Conservation (phyloP, 2,113 vertebrate species). For the Sus scrofa region T2T-Sscrofa CM000812.6:25154001-25154500, state of each 20-base stretch:
- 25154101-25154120: constrained; percentile 74
- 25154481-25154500: constrained; percentile 40
- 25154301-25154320: constrained; percentile 79
- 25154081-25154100: constrained; percentile 71
- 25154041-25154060: constrained; percentile 42
- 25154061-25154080: constrained; percentile 76
- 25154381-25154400: constrained; percentile 73
- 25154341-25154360: constrained; percentile 82
- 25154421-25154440: not conserved
- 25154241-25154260: constrained; percentile 83
- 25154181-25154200: constrained; percentile 86
- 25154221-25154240: constrained; percentile 87
- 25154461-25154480: constrained; percentile 61
- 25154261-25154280: constrained; percentile 84
- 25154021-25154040: constrained; percentile 51
- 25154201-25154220: constrained; percentile 87
- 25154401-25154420: constrained; percentile 49
- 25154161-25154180: constrained; percentile 85
- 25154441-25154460: not conserved
- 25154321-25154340: constrained; percentile 78
- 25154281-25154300: constrained; percentile 85
- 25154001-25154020: not conserved
- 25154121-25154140: constrained; percentile 79
- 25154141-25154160: constrained; percentile 80
- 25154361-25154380: constrained; percentile 79